Conservation (phyloP, 2,797 vertebrate species). For the Pteropus rufus region DNA sequence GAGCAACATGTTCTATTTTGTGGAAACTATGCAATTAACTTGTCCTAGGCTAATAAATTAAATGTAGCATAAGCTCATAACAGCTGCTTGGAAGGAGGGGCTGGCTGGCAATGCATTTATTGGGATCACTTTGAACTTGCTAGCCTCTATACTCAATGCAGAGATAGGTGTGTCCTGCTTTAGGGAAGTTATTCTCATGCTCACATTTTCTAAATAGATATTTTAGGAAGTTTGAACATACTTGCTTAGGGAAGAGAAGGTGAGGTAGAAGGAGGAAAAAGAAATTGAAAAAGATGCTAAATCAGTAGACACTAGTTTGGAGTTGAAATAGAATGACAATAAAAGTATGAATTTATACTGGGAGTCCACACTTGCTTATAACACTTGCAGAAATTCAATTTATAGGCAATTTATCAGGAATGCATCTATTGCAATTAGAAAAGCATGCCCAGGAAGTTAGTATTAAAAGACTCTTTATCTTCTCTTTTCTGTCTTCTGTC, state of each 20-base stretch:
- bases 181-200: not conserved
- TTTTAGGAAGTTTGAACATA: not conserved
- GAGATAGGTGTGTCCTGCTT: not conserved
- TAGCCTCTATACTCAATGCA: conserved; percentile 1
- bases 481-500: not conserved
- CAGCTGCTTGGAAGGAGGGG: conserved; percentile 12
- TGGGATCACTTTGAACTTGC: conserved; percentile 55
- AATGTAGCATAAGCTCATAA: conserved; percentile 40
- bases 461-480: not conserved
- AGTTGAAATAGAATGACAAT: not conserved
- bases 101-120: not conserved
- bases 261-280: not conserved
- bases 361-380: not conserved
- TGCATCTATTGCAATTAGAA: not conserved
- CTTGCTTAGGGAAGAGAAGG: not conserved
- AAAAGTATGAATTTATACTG: not conserved
- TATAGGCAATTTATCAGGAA: not conserved
- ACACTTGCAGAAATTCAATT: not conserved
- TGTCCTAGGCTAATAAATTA: conserved; percentile 67
- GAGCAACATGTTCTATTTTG: conserved; percentile 57
- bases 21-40: conserved; percentile 70
- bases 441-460: not conserved
- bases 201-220: not conserved
- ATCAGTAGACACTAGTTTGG: not conserved
- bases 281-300: not conserved